Evolutionary conservation across 2,113 vertebrate genomes (phyloP).

Genomic region (Saguinus imperator): DNA sequence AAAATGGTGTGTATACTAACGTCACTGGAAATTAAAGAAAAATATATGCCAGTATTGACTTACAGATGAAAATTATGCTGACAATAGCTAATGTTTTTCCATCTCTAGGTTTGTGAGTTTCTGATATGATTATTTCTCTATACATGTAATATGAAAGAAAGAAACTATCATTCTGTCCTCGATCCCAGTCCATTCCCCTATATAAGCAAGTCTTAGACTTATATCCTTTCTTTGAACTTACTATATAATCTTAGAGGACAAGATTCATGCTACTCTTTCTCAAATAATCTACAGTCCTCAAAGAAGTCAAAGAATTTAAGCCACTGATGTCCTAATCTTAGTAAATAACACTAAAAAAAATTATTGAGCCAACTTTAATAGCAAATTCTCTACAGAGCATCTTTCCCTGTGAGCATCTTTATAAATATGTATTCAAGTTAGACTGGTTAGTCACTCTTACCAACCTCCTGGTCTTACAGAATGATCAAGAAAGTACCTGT

Average conservation of each 20-base stretch:
- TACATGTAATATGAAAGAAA: neutral
- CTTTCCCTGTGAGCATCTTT: slow-evolving; percentile 13
- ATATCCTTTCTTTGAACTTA: slow-evolving; percentile 44
- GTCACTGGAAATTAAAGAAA: slow-evolving; percentile 36
- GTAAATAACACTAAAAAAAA: slow-evolving; percentile 2
- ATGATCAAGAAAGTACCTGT: neutral
- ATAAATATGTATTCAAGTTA: neutral
- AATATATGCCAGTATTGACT: slow-evolving; percentile 32
- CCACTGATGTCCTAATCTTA: neutral
- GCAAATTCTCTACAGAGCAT: slow-evolving; percentile 9
- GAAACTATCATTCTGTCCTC: neutral
- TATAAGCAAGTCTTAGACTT: neutral
- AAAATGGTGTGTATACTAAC: slow-evolving; percentile 43
- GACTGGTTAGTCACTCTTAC: neutral
- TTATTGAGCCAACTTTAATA: neutral
- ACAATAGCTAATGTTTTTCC: neutral
- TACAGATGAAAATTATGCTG: neutral
- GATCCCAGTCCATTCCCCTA: neutral
- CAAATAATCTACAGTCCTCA: neutral
- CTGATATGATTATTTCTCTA: neutral
- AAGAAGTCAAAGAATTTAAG: slow-evolving; percentile 29
- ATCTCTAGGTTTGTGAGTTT: neutral
- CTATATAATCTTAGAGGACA: neutral
- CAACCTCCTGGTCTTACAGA: neutral
- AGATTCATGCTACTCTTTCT: neutral